Base-by-base conservation (phyloP, 2,888 invertebrate species). In the Drosophila mulleri region DNA sequence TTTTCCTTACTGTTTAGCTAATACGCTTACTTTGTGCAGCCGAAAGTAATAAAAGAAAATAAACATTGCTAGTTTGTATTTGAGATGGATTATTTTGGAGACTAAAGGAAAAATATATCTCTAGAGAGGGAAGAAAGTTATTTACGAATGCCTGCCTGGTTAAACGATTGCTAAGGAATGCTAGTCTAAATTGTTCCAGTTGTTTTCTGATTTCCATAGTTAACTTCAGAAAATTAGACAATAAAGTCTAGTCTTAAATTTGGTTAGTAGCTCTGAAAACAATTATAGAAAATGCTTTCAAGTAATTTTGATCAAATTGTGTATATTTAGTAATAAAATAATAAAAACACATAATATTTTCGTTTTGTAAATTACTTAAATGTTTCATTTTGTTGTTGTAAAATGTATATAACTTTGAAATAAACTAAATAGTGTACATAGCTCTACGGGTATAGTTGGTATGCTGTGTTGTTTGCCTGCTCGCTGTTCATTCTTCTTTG, bases 21-120 rank as follows among this genome's bases (percentile, higher is more conserved):
- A 66, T 75, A 75, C 67, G 76, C 72, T 80, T 80, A 66, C 44
- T 45, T 76, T 72, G 66, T 76, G 63, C 72, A 52, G 52, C 68
- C 60, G 76, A 76, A 54, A 67, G 63, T 63, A 72, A 61, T 61
- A 76, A 67, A 75, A 0, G 23, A 82, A 77, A 50, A 37, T 39
- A 37, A 84, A 74, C 61, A 86, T 84, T 83, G 71, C 86, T 84
- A 89, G 89, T 82, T 89, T 79, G 84, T 84, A 88, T 76, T 11
- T 73, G 57, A 16, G 2, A 14, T 8, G 0, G 16, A 6, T 32
- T 26, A 35, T 3, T 12, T 8, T 14, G 1, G 12, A n/a, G 32
- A 12, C 18, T 29, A 18, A 14, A 8, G 16, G 7, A 29, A 29
- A 8, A 29, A 29, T 29, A 29, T 8, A 6, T 29, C 29, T 7